phyloP scores from a whole-genome alignment of 2,888 invertebrate species.

The Clusia tigrina region DNA sequence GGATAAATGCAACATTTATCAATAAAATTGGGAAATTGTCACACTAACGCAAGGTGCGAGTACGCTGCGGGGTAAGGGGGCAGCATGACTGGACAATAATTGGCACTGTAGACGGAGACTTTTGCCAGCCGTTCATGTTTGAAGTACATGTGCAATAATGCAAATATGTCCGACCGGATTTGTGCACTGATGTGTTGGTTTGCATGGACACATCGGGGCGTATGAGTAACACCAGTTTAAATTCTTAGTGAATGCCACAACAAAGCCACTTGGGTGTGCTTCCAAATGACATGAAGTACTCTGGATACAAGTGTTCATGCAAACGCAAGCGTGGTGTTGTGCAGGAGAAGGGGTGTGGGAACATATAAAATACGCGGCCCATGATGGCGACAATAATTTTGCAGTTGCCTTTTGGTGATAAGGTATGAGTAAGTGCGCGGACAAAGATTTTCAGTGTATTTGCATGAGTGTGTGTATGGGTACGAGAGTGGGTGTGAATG shows the following conservation, averaged over 20 bases:
- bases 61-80: background rate
- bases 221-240: slow-evolving; percentile 34
- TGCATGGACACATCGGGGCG: slow-evolving; percentile 32
- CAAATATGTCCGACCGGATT: no score
- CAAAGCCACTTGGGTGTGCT: background rate
- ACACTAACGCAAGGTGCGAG: background rate
- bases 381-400: background rate
- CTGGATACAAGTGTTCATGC: background rate
- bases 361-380: no score
- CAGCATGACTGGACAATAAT: background rate
- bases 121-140: no score
- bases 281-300: background rate
- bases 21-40: slow-evolving; percentile 5
- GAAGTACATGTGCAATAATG: no score
- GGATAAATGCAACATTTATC: slow-evolving; percentile 17
- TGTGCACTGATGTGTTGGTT: background rate
- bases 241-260: background rate
- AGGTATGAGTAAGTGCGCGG: background rate
- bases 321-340: no score
- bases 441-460: slow-evolving; percentile 3
- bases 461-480: slow-evolving; percentile 5
- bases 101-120: background rate
- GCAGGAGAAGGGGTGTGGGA: no score
- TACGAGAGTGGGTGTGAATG: background rate
- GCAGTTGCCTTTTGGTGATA: background rate